Base-by-base conservation (phyloP, 1,140 invertebrate species). In the Amphibalanus amphitrite region DNA sequence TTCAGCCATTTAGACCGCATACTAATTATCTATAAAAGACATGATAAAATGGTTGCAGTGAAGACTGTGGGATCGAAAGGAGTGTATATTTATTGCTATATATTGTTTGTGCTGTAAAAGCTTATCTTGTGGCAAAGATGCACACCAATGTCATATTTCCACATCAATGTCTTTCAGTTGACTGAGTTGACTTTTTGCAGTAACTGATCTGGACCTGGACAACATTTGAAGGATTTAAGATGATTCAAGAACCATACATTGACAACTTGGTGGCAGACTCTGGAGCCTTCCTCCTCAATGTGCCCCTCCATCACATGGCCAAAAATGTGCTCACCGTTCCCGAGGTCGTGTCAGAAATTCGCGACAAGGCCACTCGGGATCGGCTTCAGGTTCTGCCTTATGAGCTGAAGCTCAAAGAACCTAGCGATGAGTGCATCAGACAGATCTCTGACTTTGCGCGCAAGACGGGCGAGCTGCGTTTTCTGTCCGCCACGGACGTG, bases 381-480 rank as follows among this genome's bases (percentile, higher is more conserved):
- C 85, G 91, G 76, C 82, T 98, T 0, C 87, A 92, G 73, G 87
- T 92, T 40, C 80, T 98, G 69, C 93, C 95, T 0, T 97, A 95
- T 80, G 89, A 94, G 77, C 80, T 98, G 28, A 82, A 85, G 70
- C 82, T 96, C 70, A 88, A 89, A 79, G 86, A 92, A 79, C 92
- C 91, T 3, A 59, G 69, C 38, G 69, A 70, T 6, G n/a, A 29
- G 0, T 29, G 29, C n/a, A 23, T 29, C 23, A 29, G 64, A 23
- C 10, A 40, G 38, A 88, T 97, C 15, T 89, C 89, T 15, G 91
- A 97, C 71, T 98, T 97, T 82, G 84, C 95, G 0, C 98, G 97
- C 78, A 95, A 95, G 82, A 98, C 95, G 74, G 97, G 97, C 33
- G 96, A 99, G 81, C 98, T 94, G 79, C 84, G 84, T 0, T 91